These are phyloP conservation scores for Alexandromys fortis DNA, from an alignment of 2,113 vertebrate genomes.

Conservation along the genomic window DNA sequence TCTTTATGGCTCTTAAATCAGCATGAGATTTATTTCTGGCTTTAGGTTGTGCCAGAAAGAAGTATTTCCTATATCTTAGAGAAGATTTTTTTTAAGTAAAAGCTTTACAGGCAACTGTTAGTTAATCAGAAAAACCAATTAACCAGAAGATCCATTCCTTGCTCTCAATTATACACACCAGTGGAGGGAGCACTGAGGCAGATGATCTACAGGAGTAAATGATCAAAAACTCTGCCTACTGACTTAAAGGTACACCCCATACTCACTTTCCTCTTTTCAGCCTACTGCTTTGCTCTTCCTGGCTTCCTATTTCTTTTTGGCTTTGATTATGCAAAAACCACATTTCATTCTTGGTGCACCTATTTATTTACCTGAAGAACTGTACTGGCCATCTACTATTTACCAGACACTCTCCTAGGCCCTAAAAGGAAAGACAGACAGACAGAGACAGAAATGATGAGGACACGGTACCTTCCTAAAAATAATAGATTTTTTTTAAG, in stretches of 20 bases:
- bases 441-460: not conserved
- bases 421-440: not conserved
- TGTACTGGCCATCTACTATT: not conserved
- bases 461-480: not conserved
- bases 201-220: slow-evolving; percentile 67
- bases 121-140: slow-evolving; percentile 73
- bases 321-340: slow-evolving; percentile 6
- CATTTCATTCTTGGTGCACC: not conserved
- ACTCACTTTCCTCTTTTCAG: not conserved
- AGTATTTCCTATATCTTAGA: not conserved
- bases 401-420: not conserved
- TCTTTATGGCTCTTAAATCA: slow-evolving; percentile 9
- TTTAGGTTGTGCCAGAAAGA: slow-evolving; percentile 8
- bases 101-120: slow-evolving; percentile 48
- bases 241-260: not conserved
- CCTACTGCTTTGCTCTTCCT: not conserved
- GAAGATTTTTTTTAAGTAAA: not conserved
- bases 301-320: not conserved
- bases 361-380: slow-evolving; percentile 37
- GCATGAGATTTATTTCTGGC: not conserved
- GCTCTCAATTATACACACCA: slow-evolving; percentile 71
- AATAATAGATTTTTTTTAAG: slow-evolving; percentile 29
- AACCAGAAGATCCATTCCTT: slow-evolving; percentile 68
- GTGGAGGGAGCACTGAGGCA: slow-evolving; percentile 63
- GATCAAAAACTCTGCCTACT: slow-evolving; percentile 62